Evolutionary conservation across 2,797 vertebrate genomes (phyloP), one percentile per base, ranked within the genome.

Genomic region (Crenuchus spilurus): DNA sequence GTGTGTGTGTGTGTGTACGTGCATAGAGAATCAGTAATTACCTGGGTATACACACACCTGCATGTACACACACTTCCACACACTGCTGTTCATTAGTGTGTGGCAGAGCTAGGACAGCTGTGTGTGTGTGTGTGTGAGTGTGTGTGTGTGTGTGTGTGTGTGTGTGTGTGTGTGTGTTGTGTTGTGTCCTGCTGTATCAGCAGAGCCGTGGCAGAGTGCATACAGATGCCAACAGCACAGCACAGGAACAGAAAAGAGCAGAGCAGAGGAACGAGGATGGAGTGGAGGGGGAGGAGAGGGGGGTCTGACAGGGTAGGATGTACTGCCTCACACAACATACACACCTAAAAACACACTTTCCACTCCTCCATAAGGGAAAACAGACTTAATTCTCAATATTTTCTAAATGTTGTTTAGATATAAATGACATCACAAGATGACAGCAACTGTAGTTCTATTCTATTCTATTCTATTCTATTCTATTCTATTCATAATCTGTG

Each of bases 171-270:
- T 33, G 52, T 42, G 33, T 11, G 68, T 28, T 49, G 52, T 31
- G 11, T 33, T 74, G n/a, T 49, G 61, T 74, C 66, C 41, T 82
- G 77, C 80, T 68, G 67, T 44, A 57, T 77, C 77, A 82, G 77
- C 74, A 71, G 41, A 18, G 55, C 22, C 6, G 39, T 58, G 46
- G 13, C 41, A 74, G 41, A 16, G 28, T 52, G 65, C 65, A 78
- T 41, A 62, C 57, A 72, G 69, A 78, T 75, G 75, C 46, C n/a
- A 37, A 20, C 11, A 54, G 26, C 26, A 60, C 62, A 24, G 48
- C n/a, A 71, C 41, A n/a, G n/a, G 16, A 44, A n/a, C n/a, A n/a
- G 51, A 22, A 67, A 44, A 51, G 33, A 26, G 18, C 37, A 26
- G 18, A 48, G 37, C 28, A 62, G n/a, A 62, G 30, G 52, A 14